Evolutionary conservation across 1,140 invertebrate genomes (phyloP).

Genomic region (Drosophila lacteicornis): DNA sequence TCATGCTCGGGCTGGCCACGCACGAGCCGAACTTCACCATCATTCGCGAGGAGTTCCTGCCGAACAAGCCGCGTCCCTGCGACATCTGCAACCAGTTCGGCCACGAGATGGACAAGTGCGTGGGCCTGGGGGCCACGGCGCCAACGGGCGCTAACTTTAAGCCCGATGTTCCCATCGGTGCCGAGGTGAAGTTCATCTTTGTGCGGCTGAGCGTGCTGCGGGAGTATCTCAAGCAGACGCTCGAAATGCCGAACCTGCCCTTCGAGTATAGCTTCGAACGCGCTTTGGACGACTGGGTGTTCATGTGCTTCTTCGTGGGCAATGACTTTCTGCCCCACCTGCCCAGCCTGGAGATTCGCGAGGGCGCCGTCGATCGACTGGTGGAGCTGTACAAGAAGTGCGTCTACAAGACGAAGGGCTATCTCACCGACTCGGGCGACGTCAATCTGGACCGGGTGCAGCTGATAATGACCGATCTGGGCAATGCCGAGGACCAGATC

Average conservation of each 20-base stretch:
- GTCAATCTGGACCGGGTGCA: constrained; percentile 97
- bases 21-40: constrained; percentile 99
- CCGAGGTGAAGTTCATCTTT: constrained; percentile 94
- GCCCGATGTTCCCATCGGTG: constrained; percentile 86
- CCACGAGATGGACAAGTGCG: constrained; percentile 98
- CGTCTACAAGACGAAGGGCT: constrained; percentile 97
- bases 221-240: constrained; percentile 97
- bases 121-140: constrained; percentile 87
- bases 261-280: constrained; percentile 95
- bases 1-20: constrained; percentile 98
- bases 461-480: constrained; percentile 96
- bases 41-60: constrained; percentile 99
- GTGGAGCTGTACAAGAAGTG: constrained; percentile 97
- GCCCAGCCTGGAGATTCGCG: constrained; percentile 98
- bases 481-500: constrained; percentile 98
- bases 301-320: constrained; percentile 99
- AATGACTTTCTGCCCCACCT: constrained; percentile 99
- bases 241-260: constrained; percentile 96
- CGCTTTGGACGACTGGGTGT: constrained; percentile 99
- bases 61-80: constrained; percentile 97
- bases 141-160: constrained; percentile 58
- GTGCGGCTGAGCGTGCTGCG: constrained; percentile 96
- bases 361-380: constrained; percentile 98
- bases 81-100: constrained; percentile 98
- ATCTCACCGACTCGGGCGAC: constrained; percentile 96